A percentile compares a stretch with the other conserved stretches of the same genome.
phyloP scores from a whole-genome alignment of 2,113 vertebrate genomes.

The Carettochelys insculpta region DNA sequence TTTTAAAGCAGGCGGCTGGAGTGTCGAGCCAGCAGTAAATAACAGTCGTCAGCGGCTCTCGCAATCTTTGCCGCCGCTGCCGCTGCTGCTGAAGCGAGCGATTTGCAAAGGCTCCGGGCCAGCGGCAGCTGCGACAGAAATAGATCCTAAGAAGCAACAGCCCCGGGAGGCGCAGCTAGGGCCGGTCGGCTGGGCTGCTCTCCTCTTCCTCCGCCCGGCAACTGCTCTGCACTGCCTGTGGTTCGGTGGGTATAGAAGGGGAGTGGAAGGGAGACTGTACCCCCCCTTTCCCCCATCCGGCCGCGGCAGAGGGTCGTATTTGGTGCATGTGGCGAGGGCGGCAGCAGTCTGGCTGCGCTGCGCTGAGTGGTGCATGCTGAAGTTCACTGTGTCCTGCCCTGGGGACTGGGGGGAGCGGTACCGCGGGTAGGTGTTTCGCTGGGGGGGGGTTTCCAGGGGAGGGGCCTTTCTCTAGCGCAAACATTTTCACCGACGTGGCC shows the following conservation, averaged over 20 bases:
- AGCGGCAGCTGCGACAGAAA: background rate
- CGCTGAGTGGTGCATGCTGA: background rate
- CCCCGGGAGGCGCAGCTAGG: background rate
- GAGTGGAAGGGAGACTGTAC: background rate
- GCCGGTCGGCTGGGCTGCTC: background rate
- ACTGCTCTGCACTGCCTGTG: background rate
- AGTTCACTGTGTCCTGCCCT: background rate
- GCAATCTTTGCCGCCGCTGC: constrained; percentile 18
- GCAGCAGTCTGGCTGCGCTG: too few species aligned
- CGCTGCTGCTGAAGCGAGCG: constrained; percentile 7
- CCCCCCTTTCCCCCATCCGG: too few species aligned
- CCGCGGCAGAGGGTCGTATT: background rate
- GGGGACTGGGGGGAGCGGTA: background rate
- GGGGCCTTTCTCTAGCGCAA: background rate
- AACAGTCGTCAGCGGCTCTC: background rate
- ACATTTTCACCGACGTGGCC: background rate
- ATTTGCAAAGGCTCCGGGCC: constrained; percentile 32
- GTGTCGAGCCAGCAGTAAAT: constrained; percentile 23
- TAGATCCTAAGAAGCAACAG: background rate
- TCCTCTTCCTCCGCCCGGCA: background rate
- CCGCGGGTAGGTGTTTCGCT: background rate
- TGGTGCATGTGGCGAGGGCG: background rate
- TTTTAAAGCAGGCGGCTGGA: constrained; percentile 16
- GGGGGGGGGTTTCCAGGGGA: background rate
- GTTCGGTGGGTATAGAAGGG: background rate